Percentiles rank a stretch among this genome's conserved stretches.
phyloP scores from a whole-genome alignment of 1,140 invertebrate genomes.

The Drosophila tropicalis region DNA sequence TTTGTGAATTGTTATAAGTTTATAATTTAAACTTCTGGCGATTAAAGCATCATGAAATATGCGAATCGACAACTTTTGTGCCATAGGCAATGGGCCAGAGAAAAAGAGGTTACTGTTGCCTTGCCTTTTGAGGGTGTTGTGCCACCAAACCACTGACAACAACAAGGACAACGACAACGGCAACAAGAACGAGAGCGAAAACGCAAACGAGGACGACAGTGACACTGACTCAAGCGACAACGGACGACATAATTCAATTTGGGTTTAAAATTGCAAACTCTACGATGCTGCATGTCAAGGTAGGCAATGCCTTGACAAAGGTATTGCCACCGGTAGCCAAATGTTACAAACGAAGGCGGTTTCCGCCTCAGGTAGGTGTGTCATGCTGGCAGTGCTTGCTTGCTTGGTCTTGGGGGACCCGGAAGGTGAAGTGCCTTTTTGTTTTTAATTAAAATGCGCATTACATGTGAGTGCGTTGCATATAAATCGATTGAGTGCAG shows the following conservation, averaged over 20 bases:
- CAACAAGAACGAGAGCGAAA: slow-evolving; percentile 27
- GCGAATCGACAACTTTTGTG: slow-evolving; percentile 35
- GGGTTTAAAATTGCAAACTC: slow-evolving; percentile 78
- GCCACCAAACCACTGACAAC: slow-evolving; percentile 35
- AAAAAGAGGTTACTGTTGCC: slow-evolving; percentile 1
- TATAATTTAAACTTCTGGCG: slow-evolving; percentile 44
- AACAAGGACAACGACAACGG: slow-evolving; percentile 7
- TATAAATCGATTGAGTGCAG: slow-evolving; percentile 70
- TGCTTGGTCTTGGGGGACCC: not conserved
- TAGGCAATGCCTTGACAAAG: slow-evolving; percentile 39
- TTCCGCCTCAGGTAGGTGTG: not conserved
- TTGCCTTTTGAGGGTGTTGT: slow-evolving; percentile 22
- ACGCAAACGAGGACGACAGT: slow-evolving; percentile 27
- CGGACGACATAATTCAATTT: slow-evolving; percentile 67
- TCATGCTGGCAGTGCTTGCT: slow-evolving; percentile 14
- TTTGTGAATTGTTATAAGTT: not conserved
- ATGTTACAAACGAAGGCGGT: slow-evolving; percentile 7
- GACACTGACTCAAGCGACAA: slow-evolving; percentile 24
- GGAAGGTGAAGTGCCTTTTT: slow-evolving; percentile 30
- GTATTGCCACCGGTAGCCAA: slow-evolving; percentile 18
- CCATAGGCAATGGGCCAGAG: slow-evolving; percentile 10
- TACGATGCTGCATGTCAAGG: slow-evolving; percentile 53
- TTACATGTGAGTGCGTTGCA: slow-evolving; percentile 41
- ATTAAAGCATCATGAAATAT: slow-evolving; percentile 56
- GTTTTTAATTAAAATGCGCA: slow-evolving; percentile 76